Evolutionary conservation across 1,140 invertebrate genomes (phyloP), one percentile per base, ranked within the genome.

Genomic region (Apocrypta bakeri): DNA sequence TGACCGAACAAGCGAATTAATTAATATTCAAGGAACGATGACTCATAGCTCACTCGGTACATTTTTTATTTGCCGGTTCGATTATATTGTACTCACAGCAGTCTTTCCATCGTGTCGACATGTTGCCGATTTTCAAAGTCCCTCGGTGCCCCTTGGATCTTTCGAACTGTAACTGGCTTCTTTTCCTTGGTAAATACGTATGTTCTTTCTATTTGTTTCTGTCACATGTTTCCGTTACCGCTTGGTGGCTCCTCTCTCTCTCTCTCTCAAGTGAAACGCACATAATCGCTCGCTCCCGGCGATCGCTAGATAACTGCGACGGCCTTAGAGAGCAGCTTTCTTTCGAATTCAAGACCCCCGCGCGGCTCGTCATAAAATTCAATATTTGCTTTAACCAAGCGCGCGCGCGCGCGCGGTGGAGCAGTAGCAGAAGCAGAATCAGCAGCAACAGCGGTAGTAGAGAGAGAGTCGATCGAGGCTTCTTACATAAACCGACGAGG

Each of bases 21-120:
- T n/a, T n/a, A n/a, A n/a, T n/a, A n/a, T n/a, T n/a, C n/a, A n/a
- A n/a, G n/a, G n/a, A n/a, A n/a, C n/a, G n/a, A n/a, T n/a, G n/a
- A n/a, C n/a, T n/a, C n/a, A n/a, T n/a, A n/a, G n/a, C n/a, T n/a
- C n/a, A n/a, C n/a, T n/a, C n/a, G n/a, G n/a, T n/a, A n/a, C n/a
- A n/a, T n/a, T n/a, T n/a, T n/a, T n/a, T n/a, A n/a, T n/a, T n/a
- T n/a, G 33, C 33, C 2, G 3, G 33, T 37, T 2, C 33, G 33
- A n/a, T 6, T 40, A 29, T 12, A 21, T 29, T 4, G 9, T 68
- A 81, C 79, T 81, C 33, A 81, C 79, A 81, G 79, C 79, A 81
- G 2, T 74, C 27, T 31, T 75, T 81, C 79, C 56, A 74, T 8
- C 75, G 61, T 25, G 17, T 14, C 24, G 79, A 75, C 79, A 81